phyloP scores from a whole-genome alignment of 2,888 invertebrate species.

The Agonopterix subpropinquella region DNA sequence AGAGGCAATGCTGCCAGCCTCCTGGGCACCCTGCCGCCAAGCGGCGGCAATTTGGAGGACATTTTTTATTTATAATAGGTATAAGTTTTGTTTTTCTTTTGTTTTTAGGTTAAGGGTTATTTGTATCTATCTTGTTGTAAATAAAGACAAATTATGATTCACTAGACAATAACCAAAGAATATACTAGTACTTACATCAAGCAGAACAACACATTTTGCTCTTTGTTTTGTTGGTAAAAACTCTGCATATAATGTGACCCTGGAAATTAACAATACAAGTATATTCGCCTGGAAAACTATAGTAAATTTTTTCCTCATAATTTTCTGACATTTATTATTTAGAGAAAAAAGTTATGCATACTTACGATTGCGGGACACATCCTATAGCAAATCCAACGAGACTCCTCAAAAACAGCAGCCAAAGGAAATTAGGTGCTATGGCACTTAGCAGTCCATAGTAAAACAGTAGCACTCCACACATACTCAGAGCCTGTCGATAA shows the following conservation, averaged over 20 bases:
- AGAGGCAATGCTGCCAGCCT: too few species aligned
- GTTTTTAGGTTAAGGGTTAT: too few species aligned
- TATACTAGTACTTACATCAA: constrained; percentile 94
- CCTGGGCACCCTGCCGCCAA: too few species aligned
- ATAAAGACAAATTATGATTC: too few species aligned
- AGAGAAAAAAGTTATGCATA: constrained; percentile 25
- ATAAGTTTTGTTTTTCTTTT: too few species aligned
- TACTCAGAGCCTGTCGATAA: constrained; percentile 85
- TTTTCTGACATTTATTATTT: too few species aligned
- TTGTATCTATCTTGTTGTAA: too few species aligned
- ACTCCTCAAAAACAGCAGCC: constrained; percentile 92
- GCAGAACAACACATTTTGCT: constrained; percentile 94
- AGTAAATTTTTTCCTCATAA: too few species aligned
- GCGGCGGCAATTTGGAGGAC: too few species aligned
- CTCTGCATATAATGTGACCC: constrained; percentile 96
- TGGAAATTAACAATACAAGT: constrained; percentile 41
- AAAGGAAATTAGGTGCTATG: constrained; percentile 92
- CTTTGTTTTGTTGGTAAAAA: constrained; percentile 95
- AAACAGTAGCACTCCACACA: constrained; percentile 92
- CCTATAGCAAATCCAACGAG: constrained; percentile 97
- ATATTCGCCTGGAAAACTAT: too few species aligned
- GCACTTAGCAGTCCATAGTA: constrained; percentile 94
- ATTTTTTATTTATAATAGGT: too few species aligned
- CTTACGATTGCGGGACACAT: constrained; percentile 97
- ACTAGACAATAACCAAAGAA: too few species aligned